Evolutionary conservation across 2,797 vertebrate species (phyloP).

Genomic region (Melanotaenia parkinsoni): DNA sequence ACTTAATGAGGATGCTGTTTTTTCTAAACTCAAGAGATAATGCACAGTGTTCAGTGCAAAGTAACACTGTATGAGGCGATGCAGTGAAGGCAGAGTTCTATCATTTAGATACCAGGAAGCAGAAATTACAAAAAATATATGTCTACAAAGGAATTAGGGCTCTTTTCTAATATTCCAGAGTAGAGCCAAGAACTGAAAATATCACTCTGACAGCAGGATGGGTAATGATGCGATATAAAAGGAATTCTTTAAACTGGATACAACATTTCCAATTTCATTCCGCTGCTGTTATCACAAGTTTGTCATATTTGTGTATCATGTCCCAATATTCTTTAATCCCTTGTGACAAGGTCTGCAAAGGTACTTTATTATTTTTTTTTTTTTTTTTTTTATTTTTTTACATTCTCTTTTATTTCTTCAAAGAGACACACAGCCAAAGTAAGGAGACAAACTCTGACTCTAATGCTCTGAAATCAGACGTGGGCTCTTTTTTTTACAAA

Average conservation of each 20-base stretch:
- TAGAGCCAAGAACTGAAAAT: conserved; percentile 36
- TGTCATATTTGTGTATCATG: conserved; percentile 73
- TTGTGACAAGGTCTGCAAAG: conserved; percentile 67
- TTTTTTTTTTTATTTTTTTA: conserved; percentile 2
- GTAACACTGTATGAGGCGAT: neutral
- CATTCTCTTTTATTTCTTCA: conserved; percentile 56
- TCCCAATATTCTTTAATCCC: conserved; percentile 71
- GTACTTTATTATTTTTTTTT: conserved; percentile 32
- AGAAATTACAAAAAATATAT: conserved; percentile 33
- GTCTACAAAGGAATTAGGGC: conserved; percentile 22
- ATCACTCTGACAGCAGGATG: conserved; percentile 62
- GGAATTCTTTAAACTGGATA: conserved; percentile 59
- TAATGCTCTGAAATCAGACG: conserved; percentile 34
- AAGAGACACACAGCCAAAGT: conserved; percentile 43
- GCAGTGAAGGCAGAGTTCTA: conserved; percentile 8
- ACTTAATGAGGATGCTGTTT: neutral
- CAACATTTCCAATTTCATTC: conserved; percentile 71
- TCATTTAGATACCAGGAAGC: conserved; percentile 14
- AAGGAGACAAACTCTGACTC: conserved; percentile 51
- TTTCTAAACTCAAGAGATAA: neutral
- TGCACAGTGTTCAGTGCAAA: neutral
- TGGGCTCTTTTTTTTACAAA: neutral
- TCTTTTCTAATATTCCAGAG: conserved; percentile 36
- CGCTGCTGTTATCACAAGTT: conserved; percentile 69
- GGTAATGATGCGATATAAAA: conserved; percentile 58